phyloP scores from a whole-genome alignment of 1,140 invertebrate genomes.

The Drosophila malerkotliana region DNA sequence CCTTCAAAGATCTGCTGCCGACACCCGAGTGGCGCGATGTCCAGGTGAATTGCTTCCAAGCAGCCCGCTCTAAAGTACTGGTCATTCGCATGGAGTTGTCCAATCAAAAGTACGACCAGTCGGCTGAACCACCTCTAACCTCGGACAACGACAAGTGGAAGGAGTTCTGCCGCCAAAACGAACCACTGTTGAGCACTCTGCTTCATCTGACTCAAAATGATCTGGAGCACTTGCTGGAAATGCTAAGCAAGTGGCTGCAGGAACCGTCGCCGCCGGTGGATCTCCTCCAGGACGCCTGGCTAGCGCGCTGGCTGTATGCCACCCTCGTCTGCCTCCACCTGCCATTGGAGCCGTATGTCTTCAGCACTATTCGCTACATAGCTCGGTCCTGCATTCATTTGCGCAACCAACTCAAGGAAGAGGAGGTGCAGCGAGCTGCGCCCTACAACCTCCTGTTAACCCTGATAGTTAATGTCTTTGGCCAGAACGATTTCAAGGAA shows the following conservation, averaged over 20 bases:
- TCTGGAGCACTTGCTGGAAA: constrained; percentile 69
- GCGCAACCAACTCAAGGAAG: constrained; percentile 45
- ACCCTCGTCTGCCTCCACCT: constrained; percentile 70
- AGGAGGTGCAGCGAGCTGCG: constrained; percentile 58
- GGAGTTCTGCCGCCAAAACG: constrained; percentile 60
- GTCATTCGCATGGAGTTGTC: constrained; percentile 50
- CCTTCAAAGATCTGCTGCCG: constrained; percentile 53
- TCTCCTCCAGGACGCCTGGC: constrained; percentile 61
- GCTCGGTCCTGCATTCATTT: constrained; percentile 64
- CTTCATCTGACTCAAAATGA: constrained; percentile 64
- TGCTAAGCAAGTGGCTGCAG: constrained; percentile 68
- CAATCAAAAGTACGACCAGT: constrained; percentile 58
- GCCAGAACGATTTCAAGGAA: constrained; percentile 64
- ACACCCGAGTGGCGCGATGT: constrained; percentile 70
- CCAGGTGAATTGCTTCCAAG: constrained; percentile 58
- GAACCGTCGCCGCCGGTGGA: constrained; percentile 45
- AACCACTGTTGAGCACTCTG: constrained; percentile 64
- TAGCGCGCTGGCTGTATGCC: constrained; percentile 77
- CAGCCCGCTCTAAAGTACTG: constrained; percentile 50
- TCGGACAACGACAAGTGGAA: constrained; percentile 60
- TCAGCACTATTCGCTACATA: constrained; percentile 69
- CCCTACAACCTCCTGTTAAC: constrained; percentile 78
- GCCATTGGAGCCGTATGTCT: constrained; percentile 76
- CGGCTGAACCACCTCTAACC: constrained; percentile 62
- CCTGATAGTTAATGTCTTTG: constrained; percentile 66